A percentile compares a stretch with the other conserved stretches of the same genome.
Conservation (phyloP, 2,113 vertebrate genomes). For the Tragelaphus scriptus region DNA sequence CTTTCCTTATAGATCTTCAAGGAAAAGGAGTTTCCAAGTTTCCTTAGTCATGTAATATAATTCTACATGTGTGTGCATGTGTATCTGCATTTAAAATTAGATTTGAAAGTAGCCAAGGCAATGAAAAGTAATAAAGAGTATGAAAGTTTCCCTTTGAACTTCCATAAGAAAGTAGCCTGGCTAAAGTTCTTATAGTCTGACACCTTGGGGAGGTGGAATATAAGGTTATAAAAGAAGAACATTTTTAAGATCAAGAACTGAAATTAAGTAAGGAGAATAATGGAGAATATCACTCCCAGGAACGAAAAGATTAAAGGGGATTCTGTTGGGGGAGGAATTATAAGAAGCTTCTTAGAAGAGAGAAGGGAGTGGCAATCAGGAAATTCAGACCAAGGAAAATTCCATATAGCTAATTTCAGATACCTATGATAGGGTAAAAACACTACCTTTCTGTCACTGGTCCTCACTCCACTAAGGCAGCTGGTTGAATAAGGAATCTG, state of each 20-base stretch:
- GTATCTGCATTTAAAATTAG: not conserved
- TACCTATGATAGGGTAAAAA: conserved; percentile 31
- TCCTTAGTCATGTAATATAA: not conserved
- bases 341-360: conserved; percentile 33
- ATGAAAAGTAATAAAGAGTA: conserved; percentile 33
- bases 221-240: conserved; percentile 37
- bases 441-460: conserved; percentile 35
- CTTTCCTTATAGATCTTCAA: conserved; percentile 22
- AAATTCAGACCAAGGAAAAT: conserved; percentile 53
- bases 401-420: conserved; percentile 36
- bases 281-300: not conserved
- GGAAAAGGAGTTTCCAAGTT: conserved; percentile 37
- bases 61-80: not conserved
- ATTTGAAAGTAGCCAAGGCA: conserved; percentile 37
- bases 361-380: conserved; percentile 2
- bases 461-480: conserved; percentile 62
- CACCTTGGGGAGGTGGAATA: conserved; percentile 17
- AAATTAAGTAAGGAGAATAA: conserved; percentile 32
- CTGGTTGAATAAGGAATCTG: conserved; percentile 50
- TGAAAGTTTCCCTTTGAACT: conserved; percentile 26
- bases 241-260: conserved; percentile 4
- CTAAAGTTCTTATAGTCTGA: conserved; percentile 31
- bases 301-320: conserved; percentile 45
- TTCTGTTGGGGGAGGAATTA: not conserved
- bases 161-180: conserved; percentile 13